Percentiles rank a stretch among this genome's conserved stretches.
These are phyloP conservation scores for Propithecus coquereli DNA, from an alignment of 2,113 vertebrate genomes.

Conservation along the genomic window DNA sequence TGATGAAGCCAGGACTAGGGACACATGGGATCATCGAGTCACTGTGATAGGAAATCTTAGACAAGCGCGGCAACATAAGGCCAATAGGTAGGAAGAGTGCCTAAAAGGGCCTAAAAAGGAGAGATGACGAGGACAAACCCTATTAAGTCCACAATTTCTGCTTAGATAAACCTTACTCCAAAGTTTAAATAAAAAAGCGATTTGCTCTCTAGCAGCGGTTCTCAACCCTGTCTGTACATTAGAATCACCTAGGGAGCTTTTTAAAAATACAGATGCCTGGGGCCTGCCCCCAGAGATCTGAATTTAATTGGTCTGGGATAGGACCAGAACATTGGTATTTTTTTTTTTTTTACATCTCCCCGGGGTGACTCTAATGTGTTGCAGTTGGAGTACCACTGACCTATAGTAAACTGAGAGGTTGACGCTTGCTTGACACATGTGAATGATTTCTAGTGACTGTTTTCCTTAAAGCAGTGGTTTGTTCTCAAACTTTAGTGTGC, in stretches of 20 bases:
- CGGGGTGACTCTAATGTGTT: background rate
- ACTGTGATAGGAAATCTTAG: background rate
- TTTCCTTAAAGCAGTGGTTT: background rate
- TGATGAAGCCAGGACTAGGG: background rate
- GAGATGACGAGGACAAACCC: background rate
- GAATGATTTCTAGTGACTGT: conserved; percentile 12
- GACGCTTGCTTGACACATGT: background rate
- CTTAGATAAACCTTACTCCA: background rate
- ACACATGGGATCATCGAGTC: background rate
- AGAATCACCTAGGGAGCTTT: background rate
- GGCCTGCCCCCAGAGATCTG: background rate
- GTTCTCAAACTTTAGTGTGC: conserved; percentile 25
- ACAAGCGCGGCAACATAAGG: background rate
- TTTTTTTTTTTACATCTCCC: background rate
- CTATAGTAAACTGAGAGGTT: conserved; percentile 21
- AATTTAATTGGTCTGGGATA: conserved; percentile 26
- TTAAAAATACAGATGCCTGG: background rate
- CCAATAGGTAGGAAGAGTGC: background rate
- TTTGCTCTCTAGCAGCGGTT: background rate
- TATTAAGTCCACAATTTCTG: background rate
- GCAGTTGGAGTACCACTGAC: background rate
- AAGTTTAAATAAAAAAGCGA: conserved; percentile 10
- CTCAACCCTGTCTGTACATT: background rate
- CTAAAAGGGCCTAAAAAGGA: background rate
- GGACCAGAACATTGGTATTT: background rate